Conservation (phyloP, 2,888 invertebrate genomes). For the Criorhina ranunculi region DNA sequence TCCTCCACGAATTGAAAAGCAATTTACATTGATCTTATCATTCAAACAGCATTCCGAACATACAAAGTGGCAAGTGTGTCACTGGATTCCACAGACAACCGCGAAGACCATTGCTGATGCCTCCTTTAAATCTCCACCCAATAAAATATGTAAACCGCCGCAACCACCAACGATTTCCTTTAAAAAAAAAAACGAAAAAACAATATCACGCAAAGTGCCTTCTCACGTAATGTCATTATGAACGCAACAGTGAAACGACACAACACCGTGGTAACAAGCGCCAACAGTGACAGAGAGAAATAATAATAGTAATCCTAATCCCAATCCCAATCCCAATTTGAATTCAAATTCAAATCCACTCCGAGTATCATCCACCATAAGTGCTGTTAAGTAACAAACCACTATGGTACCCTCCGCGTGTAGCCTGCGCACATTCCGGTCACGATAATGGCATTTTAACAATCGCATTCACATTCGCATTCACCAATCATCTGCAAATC, state of each 20-base stretch:
- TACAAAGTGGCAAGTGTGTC: conserved; percentile 38
- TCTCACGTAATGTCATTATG: conserved; percentile 71
- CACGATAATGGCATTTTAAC: conserved; percentile 76
- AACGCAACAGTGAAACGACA: conserved; percentile 44
- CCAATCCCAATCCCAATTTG: conserved; percentile 46
- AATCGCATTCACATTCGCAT: conserved; percentile 65
- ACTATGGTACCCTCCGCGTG: conserved; percentile 26
- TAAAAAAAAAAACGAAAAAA: conserved; percentile 36
- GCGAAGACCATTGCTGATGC: conserved; percentile 3
- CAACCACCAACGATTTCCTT: background rate
- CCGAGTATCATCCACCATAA: conserved; percentile 44
- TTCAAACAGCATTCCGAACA: background rate
- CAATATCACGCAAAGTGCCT: conserved; percentile 67
- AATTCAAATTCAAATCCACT: conserved; percentile 48
- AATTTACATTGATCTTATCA: conserved; percentile 26
- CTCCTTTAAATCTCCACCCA: conserved; percentile 1
- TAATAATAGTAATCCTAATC: conserved; percentile 47
- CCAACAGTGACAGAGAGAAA: conserved; percentile 38
- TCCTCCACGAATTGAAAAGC: conserved; percentile 8
- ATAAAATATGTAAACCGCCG: conserved; percentile 22
- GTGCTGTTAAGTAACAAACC: conserved; percentile 73
- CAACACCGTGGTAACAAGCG: conserved; percentile 51
- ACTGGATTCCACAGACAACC: conserved; percentile 2
- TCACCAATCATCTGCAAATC: conserved; percentile 70
- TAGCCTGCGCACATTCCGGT: conserved; percentile 62